Base-by-base conservation (phyloP, 2,113 vertebrate species). In the Dasyornis broadbenti region DNA sequence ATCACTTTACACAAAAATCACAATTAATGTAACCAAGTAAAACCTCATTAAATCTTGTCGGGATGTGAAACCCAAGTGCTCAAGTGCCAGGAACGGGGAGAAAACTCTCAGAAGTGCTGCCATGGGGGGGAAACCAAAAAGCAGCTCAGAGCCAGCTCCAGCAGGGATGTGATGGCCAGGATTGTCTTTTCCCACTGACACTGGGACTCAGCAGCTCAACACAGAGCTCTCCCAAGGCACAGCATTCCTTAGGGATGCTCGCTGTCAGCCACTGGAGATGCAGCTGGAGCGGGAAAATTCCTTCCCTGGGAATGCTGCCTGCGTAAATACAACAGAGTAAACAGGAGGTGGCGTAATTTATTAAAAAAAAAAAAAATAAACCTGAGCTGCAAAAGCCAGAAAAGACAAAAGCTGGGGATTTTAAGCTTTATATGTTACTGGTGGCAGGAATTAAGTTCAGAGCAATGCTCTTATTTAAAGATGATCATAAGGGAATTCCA, bases 281-380 rank as follows among this genome's bases (percentile, higher is more conserved):
- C 13, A 37, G 64, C 24, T 22, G 35, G 3, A 72, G 54, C 1
- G 24, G 49, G 68, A 47, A 89, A 68, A 54, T n/a, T 76, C 50
- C 53, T 45, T 56, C 59, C n/a, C 26, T 2, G n/a, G 31, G 37
- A 77, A 77, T 31, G 17, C 13, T 2, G 28, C n/a, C 78, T 39
- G 69, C 0, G 1, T 50, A 59, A 66, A 52, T 21, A 8, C 47
- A 59, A 1, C 26, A 17, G 76, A 15, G 23, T 26, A 13, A 78
- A 53, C 93, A 71, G 93, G 40, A 96, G 96, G 87, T 84, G 95
- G 95, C 73, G 54, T 56, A 24, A 71, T 42, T 39, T 27, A 57
- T 88, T 30, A 1, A 14, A 11, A 60, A 44, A 26, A 28, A 39
- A 13, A 44, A 11, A 27, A 15, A 49, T 3, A 27, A 5, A 15